phyloP scores from a whole-genome alignment of 2,888 invertebrate species.

The Orgyia antiqua region DNA sequence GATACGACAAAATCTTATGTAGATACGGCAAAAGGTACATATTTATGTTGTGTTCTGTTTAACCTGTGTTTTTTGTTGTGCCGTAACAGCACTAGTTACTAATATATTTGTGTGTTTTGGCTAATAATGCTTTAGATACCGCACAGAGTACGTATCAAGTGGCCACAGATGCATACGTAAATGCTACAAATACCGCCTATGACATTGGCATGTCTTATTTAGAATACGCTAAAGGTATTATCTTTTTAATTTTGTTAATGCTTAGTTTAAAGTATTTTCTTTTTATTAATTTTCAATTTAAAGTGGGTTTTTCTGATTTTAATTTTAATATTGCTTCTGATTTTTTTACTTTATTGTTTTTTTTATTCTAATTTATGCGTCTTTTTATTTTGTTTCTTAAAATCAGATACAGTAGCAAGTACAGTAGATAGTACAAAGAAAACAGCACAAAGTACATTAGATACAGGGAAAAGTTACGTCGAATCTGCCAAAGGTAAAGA shows the following conservation, averaged over 20 bases:
- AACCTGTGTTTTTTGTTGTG: constrained; percentile 1
- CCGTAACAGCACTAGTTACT: constrained; percentile 22
- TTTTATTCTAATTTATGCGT: no score
- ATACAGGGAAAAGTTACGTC: constrained; percentile 49
- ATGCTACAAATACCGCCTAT: constrained; percentile 47
- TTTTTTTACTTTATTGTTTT: no score
- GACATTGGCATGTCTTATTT: constrained; percentile 50
- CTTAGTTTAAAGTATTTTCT: constrained; percentile 1
- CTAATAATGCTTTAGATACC: constrained; percentile 44
- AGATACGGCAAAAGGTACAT: constrained; percentile 54
- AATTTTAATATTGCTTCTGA: no score
- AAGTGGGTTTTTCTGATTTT: background rate
- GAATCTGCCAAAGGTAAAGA: constrained; percentile 56
- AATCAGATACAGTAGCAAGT: constrained; percentile 52
- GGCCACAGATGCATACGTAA: constrained; percentile 40
- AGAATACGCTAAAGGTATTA: constrained; percentile 45
- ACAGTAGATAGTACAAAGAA: constrained; percentile 65
- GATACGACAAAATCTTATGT: constrained; percentile 49
- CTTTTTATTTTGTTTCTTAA: constrained; percentile 1
- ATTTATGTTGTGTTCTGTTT: constrained; percentile 8
- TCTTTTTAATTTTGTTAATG: constrained; percentile 3
- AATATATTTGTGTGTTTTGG: constrained; percentile 26
- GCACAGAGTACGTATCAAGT: constrained; percentile 48
- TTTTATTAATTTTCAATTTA: background rate
- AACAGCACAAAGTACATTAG: constrained; percentile 56